A percentile compares a stretch with the other conserved stretches of the same genome.
Conservation (phyloP, 2,888 invertebrate species). For the Spilosoma lubricipeda region DNA sequence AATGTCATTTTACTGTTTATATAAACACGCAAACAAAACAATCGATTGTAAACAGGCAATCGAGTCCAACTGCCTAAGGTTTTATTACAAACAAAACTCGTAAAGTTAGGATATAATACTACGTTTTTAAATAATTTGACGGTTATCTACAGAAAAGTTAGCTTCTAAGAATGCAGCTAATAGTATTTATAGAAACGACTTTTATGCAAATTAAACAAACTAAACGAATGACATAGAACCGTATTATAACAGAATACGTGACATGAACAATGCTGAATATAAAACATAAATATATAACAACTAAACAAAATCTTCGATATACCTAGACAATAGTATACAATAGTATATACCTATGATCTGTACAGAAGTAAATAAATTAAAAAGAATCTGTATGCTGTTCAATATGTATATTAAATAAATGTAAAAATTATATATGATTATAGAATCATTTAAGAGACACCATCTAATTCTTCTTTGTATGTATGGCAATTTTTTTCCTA, state of each 20-base stretch:
- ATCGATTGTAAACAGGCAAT: not conserved
- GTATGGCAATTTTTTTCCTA: no score
- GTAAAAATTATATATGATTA: no score
- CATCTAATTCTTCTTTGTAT: no score
- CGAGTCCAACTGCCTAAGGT: not conserved
- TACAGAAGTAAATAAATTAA: not conserved
- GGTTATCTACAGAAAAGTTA: not conserved
- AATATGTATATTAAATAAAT: not conserved
- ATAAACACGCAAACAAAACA: conserved; percentile 23
- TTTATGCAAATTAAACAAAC: conserved; percentile 20
- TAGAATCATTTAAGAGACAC: not conserved
- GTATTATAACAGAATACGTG: conserved; percentile 11
- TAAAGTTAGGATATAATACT: not conserved
- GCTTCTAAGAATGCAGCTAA: not conserved
- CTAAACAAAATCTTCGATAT: not conserved
- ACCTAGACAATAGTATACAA: not conserved
- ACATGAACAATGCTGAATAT: not conserved
- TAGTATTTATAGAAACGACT: conserved; percentile 6
- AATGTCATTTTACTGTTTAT: conserved; percentile 27
- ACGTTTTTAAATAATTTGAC: not conserved
- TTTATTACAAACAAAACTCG: not conserved
- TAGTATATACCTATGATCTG: not conserved
- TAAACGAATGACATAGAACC: conserved; percentile 10
- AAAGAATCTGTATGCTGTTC: not conserved
- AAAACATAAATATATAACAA: not conserved